Conservation (phyloP, 1,140 invertebrate species). For the Cecropterus lyciades region DNA sequence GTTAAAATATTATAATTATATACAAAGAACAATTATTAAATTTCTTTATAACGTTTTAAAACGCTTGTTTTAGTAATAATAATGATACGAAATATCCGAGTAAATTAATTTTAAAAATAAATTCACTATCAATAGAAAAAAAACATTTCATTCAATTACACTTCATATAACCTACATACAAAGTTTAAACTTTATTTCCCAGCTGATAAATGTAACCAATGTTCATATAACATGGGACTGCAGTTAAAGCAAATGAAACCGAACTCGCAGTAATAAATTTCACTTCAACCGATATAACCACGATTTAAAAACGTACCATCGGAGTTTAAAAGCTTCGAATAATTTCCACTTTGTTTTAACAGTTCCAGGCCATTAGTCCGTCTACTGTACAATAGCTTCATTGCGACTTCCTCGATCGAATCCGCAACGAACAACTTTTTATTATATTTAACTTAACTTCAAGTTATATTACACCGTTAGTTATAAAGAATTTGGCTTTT, state of each 20-base stretch:
- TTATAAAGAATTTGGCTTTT: background rate
- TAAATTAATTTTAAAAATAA: too few species aligned
- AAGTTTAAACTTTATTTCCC: slow-evolving; percentile 14
- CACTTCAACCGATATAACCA: slow-evolving; percentile 33
- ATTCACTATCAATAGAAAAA: too few species aligned
- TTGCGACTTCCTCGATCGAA: slow-evolving; percentile 18
- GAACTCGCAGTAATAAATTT: slow-evolving; percentile 37
- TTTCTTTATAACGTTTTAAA: too few species aligned
- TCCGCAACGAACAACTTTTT: slow-evolving; percentile 1
- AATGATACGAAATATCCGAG: too few species aligned
- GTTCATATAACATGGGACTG: slow-evolving; percentile 28
- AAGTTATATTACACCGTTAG: background rate
- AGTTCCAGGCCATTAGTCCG: slow-evolving; percentile 27
- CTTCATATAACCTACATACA: background rate
- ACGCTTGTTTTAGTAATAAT: too few species aligned
- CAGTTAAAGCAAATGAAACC: slow-evolving; percentile 34
- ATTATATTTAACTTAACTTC: slow-evolving; percentile 4
- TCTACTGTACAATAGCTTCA: slow-evolving; percentile 25
- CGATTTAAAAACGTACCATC: slow-evolving; percentile 37
- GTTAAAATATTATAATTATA: too few species aligned
- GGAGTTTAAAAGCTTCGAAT: slow-evolving; percentile 35
- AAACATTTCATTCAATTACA: slow-evolving; percentile 7
- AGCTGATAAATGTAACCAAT: slow-evolving; percentile 20
- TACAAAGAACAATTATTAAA: too few species aligned
- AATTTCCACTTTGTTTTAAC: slow-evolving; percentile 38